Base-by-base conservation (phyloP, 2,113 vertebrate species). In the Irena cyanogastra region DNA sequence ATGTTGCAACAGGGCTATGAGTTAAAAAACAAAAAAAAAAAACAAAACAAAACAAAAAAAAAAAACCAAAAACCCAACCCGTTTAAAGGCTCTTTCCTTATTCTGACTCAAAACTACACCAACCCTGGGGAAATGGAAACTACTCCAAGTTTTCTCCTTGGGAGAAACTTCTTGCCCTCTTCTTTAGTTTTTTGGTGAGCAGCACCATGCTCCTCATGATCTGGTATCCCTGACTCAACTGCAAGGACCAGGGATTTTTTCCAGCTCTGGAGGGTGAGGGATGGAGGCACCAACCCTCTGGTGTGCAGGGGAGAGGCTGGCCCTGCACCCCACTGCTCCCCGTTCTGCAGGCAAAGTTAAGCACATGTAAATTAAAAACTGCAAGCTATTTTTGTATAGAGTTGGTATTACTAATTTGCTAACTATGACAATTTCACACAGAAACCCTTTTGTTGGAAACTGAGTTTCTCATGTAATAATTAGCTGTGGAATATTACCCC, bases 401-500 rank as follows among this genome's bases (percentile, higher is more conserved):
- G 95, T 96, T 95, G 93, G 96, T 98, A 98, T 98, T 98, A 98
- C 96, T 97, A 97, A 98, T 98, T 98, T 98, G 97, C 98, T 99
- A 99, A 98, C 98, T 98, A 98, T 98, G 97, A 98, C 98, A 98
- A 97, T 98, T 98, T 99, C 98, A 98, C 98, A 98, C 98, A 98
- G 98, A 98, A 98, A 98, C 96, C 98, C 96, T 98, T 98, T 98
- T 98, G 98, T 98, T 98, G 97, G 98, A 98, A 98, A 98, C 98
- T 97, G 98, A 98, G 98, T 99, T 99, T 98, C 98, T 99, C 98
- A 95, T 99, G 98, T 98, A 99, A 98, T 99, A 99, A 99, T 99
- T 99, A 99, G 98, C 98, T 98, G 98, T 98, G 98, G 98, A 98
- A 98, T 99, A 98, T 98, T 98, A 98, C 98, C 98, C 98, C 99